Percentiles rank a stretch among this genome's conserved stretches.
phyloP scores from a whole-genome alignment of 2,797 vertebrate species.

The Avahi laniger region DNA sequence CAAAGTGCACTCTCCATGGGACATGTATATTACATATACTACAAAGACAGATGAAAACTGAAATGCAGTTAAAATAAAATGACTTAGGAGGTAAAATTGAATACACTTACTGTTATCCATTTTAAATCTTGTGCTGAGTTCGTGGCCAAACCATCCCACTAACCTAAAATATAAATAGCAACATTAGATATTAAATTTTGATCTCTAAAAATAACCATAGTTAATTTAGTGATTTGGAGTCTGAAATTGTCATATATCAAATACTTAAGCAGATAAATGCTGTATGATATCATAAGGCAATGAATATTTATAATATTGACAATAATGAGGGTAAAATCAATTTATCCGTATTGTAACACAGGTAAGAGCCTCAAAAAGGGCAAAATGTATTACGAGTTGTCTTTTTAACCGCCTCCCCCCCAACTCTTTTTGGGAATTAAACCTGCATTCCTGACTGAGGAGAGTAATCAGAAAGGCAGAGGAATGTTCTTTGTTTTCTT shows the following conservation, averaged over 20 bases:
- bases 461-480: too few species aligned
- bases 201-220: background rate
- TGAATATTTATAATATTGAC: background rate
- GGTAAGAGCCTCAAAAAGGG: too few species aligned
- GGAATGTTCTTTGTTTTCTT: too few species aligned
- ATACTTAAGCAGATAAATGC: background rate
- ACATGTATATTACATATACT: constrained; percentile 29
- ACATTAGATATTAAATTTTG: background rate
- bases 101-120: constrained; percentile 92
- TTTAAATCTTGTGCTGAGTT: constrained; percentile 91
- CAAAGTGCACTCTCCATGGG: constrained; percentile 37
- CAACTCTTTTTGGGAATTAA: too few species aligned
- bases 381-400: too few species aligned
- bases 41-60: constrained; percentile 12
- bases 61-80: constrained; percentile 52
- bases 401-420: too few species aligned
- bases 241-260: background rate
- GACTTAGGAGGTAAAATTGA: constrained; percentile 40
- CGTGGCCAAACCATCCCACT: constrained; percentile 95
- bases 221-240: background rate
- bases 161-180: constrained; percentile 85
- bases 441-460: too few species aligned
- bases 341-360: background rate
- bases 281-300: background rate
- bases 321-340: background rate